A percentile compares a stretch with the other conserved stretches of the same genome.
Conservation (phyloP, 2,113 vertebrate genomes). For the Lepisosteus oculatus region DNA sequence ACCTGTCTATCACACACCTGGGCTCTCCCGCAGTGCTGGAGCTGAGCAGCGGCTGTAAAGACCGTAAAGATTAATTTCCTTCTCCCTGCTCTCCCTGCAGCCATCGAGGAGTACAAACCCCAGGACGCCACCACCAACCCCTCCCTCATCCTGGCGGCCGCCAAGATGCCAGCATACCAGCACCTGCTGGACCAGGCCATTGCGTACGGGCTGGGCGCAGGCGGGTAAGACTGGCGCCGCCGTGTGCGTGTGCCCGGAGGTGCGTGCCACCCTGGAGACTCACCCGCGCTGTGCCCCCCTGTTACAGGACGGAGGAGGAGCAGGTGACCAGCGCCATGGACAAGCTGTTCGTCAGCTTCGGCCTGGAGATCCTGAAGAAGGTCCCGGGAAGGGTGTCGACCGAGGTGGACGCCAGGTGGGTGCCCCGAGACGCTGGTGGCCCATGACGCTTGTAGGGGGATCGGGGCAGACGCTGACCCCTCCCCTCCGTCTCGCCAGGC, state of each 20-base stretch:
- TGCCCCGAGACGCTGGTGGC: background rate
- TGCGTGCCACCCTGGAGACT: background rate
- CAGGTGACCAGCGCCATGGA: constrained; percentile 84
- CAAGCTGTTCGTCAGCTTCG: constrained; percentile 92
- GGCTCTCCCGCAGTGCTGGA: constrained; percentile 33
- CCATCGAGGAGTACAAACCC: constrained; percentile 93
- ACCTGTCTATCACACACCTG: constrained; percentile 17
- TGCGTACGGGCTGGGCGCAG: constrained; percentile 76
- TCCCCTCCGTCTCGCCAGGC: constrained; percentile 48
- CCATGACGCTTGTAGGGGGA: too few species aligned
- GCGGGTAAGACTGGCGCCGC: constrained; percentile 68
- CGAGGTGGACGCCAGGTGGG: constrained; percentile 92
- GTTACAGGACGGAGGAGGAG: constrained; percentile 76
- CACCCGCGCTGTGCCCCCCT: background rate
- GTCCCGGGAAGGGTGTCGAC: constrained; percentile 95
- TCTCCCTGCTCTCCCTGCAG: constrained; percentile 47
- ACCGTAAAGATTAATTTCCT: background rate
- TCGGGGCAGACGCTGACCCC: too few species aligned
- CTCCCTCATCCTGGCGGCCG: constrained; percentile 89
- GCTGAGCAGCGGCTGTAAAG: background rate
- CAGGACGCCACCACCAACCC: constrained; percentile 98
- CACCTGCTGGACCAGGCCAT: constrained; percentile 83
- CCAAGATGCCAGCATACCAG: constrained; percentile 90
- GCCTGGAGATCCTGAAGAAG: constrained; percentile 91
- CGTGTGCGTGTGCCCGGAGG: background rate